Conservation (phyloP, 2,797 vertebrate genomes). For the Diglossa cyanea region DNA sequence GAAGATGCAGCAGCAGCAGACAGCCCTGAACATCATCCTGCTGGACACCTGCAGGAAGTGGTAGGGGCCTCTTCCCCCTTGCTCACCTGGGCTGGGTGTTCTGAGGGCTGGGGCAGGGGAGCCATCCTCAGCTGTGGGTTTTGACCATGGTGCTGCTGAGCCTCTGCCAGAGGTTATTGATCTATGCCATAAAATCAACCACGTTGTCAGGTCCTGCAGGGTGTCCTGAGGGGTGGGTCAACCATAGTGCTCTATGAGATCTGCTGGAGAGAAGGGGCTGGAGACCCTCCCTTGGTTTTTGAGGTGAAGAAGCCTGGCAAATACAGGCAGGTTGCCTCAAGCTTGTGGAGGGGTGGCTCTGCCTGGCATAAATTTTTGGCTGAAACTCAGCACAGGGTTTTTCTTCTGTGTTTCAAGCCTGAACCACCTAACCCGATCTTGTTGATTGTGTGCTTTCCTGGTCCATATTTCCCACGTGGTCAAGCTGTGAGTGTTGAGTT, state of each 20-base stretch:
- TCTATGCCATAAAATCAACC: background rate
- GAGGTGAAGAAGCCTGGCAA: background rate
- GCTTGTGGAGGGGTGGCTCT: background rate
- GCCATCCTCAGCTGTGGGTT: background rate
- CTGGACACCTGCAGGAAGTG: slow-evolving; percentile 91
- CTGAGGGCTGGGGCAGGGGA: accelerated
- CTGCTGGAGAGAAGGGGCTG: background rate
- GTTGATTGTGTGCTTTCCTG: background rate
- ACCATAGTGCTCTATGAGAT: background rate
- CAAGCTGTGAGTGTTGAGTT: background rate
- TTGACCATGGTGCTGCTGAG: background rate
- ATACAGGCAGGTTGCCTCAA: background rate
- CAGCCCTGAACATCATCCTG: slow-evolving; percentile 83
- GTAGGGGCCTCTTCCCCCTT: slow-evolving; percentile 61
- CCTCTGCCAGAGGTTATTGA: background rate
- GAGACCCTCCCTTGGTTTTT: background rate
- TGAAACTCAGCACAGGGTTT: background rate
- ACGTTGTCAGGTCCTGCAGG: background rate
- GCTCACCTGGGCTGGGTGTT: accelerated
- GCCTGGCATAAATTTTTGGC: background rate
- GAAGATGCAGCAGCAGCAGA: slow-evolving; percentile 82
- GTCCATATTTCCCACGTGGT: accelerated
- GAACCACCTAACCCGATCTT: background rate
- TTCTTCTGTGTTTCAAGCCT: background rate
- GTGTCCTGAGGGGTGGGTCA: background rate